Conservation (phyloP, 2,113 vertebrate species). For the Proteles cristata region DNA sequence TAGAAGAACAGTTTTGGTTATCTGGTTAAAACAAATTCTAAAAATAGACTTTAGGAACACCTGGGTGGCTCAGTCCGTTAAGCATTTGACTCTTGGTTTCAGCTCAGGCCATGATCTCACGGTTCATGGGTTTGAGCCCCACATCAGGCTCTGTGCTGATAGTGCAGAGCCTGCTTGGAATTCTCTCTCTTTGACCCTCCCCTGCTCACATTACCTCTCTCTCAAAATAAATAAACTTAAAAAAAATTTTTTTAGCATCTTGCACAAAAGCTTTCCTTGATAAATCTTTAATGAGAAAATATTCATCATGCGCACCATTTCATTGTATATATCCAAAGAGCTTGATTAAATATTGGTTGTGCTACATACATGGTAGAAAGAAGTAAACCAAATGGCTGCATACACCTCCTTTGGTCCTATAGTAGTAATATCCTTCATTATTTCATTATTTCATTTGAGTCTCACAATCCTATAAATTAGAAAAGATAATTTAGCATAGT, state of each 20-base stretch:
- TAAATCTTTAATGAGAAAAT: neutral
- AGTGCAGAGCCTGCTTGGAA: too few species aligned
- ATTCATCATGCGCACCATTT: neutral
- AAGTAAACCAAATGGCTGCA: neutral
- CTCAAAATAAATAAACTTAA: too few species aligned
- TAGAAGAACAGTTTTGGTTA: neutral
- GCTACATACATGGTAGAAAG: neutral
- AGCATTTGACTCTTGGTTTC: too few species aligned
- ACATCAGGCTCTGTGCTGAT: too few species aligned
- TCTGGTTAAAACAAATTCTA: neutral
- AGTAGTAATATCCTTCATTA: neutral
- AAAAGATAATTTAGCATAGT: neutral
- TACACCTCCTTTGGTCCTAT: neutral
- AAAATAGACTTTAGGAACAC: neutral
- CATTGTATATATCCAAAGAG: constrained; percentile 1
- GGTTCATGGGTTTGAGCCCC: too few species aligned
- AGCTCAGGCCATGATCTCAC: too few species aligned
- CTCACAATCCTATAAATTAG: neutral
- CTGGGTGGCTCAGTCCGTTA: too few species aligned
- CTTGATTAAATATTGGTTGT: neutral
- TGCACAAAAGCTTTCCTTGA: neutral
- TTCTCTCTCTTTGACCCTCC: too few species aligned
- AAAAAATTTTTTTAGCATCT: neutral
- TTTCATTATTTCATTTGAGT: constrained; percentile 6
- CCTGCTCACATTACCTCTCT: too few species aligned